Percentiles rank a stretch among this genome's conserved stretches.
Conservation (phyloP, 2,888 invertebrate species). For the Mechanitis messenoides region DNA sequence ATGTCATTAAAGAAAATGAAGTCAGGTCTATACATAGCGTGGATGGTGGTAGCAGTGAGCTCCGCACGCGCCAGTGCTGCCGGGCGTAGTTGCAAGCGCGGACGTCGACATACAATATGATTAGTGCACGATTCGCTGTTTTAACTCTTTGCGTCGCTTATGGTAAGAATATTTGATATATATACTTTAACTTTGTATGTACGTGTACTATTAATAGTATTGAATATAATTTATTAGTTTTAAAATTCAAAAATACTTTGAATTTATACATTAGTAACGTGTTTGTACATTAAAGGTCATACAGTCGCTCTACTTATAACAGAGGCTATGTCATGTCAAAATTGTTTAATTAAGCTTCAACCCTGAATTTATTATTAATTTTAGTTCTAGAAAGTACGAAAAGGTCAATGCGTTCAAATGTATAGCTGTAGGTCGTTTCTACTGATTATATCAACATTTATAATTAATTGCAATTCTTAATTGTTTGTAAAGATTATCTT, state of each 20-base stretch:
- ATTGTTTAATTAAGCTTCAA: slow-evolving; percentile 9
- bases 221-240: too few relatives aligned
- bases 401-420: neutral
- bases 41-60: slow-evolving; percentile 38
- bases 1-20: slow-evolving; percentile 19
- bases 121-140: slow-evolving; percentile 55
- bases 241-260: too few relatives aligned
- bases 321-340: slow-evolving; percentile 6
- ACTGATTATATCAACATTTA: too few relatives aligned
- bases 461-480: too few relatives aligned
- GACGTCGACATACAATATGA: slow-evolving; percentile 59
- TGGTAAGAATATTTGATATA: slow-evolving; percentile 46
- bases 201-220: neutral
- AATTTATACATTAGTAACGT: too few relatives aligned
- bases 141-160: slow-evolving; percentile 56
- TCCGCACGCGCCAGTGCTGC: slow-evolving; percentile 58
- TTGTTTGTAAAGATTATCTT: too few relatives aligned
- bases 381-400: slow-evolving; percentile 13
- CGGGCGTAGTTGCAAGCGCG: slow-evolving; percentile 54
- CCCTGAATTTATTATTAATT: slow-evolving; percentile 14
- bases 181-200: slow-evolving; percentile 8
- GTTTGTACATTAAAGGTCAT: slow-evolving; percentile 4
- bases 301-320: slow-evolving; percentile 9
- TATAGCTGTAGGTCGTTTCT: neutral
- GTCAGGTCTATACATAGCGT: slow-evolving; percentile 47